Conservation (phyloP, 1,140 invertebrate species). For the Brachionus manjavacas region DNA sequence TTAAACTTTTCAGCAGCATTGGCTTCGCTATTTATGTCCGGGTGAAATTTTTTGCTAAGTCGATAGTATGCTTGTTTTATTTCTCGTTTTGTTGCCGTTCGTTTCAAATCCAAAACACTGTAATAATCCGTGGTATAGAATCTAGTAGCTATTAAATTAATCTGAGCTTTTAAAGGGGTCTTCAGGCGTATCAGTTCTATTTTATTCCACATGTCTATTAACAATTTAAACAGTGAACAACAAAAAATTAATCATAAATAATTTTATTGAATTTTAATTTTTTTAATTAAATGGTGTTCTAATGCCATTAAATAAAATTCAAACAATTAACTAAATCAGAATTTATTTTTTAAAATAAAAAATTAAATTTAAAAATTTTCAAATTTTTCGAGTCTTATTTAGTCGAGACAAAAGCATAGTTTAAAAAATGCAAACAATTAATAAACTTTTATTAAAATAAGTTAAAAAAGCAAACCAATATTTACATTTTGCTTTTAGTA, state of each 20-base stretch:
- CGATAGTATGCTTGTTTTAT: slow-evolving; percentile 39
- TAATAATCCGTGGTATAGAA: slow-evolving; percentile 24
- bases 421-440: background rate
- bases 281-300: background rate
- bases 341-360: background rate
- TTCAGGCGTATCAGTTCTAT: background rate
- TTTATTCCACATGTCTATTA: background rate
- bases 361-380: background rate
- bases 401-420: background rate
- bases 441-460: slow-evolving; percentile 8
- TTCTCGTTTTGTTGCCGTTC: slow-evolving; percentile 8
- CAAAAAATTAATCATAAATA: background rate
- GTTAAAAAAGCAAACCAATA: background rate
- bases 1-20: slow-evolving; percentile 24
- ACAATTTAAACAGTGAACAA: background rate
- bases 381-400: background rate
- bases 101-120: background rate
- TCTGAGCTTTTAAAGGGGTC: background rate
- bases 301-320: background rate
- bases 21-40: slow-evolving; percentile 5
- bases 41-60: slow-evolving; percentile 38
- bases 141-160: background rate
- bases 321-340: background rate
- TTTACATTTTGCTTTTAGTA: background rate
- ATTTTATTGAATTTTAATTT: background rate